These are phyloP conservation scores for Aphidius gifuensis DNA, from an alignment of 1,140 invertebrate genomes.

Conservation along the genomic window DNA sequence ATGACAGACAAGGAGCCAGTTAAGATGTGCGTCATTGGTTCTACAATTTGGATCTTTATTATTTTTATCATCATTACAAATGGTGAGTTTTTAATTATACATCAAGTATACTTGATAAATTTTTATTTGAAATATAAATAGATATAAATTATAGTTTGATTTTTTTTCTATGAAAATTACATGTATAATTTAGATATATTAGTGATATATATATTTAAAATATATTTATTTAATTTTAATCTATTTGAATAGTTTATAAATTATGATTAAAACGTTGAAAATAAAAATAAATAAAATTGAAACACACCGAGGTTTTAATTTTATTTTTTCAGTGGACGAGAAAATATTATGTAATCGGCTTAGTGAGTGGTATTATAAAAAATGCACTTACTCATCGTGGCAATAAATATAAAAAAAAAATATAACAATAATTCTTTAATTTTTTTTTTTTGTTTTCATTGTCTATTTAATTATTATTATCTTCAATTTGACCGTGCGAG, in stretches of 20 bases:
- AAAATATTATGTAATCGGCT: too few relatives aligned
- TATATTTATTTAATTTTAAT: too few relatives aligned
- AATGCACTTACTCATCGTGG: not conserved
- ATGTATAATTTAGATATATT: too few relatives aligned
- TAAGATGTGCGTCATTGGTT: slow-evolving; percentile 43
- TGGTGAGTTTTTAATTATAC: slow-evolving; percentile 35
- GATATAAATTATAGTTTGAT: too few relatives aligned
- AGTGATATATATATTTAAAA: too few relatives aligned
- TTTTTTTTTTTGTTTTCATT: too few relatives aligned
- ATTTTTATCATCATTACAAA: slow-evolving; percentile 41
- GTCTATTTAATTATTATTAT: too few relatives aligned
- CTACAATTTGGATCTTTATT: slow-evolving; percentile 39
- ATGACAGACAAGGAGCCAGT: slow-evolving; percentile 31
- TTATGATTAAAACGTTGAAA: not conserved
- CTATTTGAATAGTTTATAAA: not conserved
- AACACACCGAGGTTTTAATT: not conserved
- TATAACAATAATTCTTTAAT: too few relatives aligned
- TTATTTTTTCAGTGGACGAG: not conserved
- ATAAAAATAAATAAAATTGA: not conserved
- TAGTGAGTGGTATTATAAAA: not conserved
- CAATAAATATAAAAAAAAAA: not conserved
- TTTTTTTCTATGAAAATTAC: too few relatives aligned
- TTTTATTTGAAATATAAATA: too few relatives aligned
- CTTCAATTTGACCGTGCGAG: too few relatives aligned
- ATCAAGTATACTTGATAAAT: too few relatives aligned